Conservation (phyloP, 2,797 vertebrate species). For the Spinibarbus caldwelli region DNA sequence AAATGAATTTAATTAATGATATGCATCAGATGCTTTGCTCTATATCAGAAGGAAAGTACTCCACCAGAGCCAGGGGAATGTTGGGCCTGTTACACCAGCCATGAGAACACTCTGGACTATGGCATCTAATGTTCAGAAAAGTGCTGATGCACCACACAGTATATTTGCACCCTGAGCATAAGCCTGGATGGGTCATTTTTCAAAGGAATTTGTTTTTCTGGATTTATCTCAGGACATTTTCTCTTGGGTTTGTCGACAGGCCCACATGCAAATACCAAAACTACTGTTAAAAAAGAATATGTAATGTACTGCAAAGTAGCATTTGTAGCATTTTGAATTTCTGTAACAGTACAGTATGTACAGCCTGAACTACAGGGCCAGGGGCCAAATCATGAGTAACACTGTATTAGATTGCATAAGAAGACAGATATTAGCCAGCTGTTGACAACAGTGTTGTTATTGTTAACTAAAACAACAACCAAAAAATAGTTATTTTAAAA, state of each 20-base stretch:
- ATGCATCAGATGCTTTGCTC: background rate
- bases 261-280: background rate
- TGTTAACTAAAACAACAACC: background rate
- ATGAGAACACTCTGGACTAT: slow-evolving; percentile 21
- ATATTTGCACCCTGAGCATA: slow-evolving; percentile 28
- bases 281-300: background rate
- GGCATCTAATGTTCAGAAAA: slow-evolving; percentile 25
- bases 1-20: background rate
- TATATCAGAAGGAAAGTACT: slow-evolving; percentile 3
- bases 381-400: background rate
- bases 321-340: background rate
- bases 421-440: background rate
- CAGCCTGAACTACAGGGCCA: background rate
- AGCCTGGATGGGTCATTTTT: background rate
- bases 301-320: background rate
- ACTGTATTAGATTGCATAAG: slow-evolving; percentile 2
- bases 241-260: background rate
- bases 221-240: background rate
- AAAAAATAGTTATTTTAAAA: background rate
- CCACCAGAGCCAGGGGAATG: slow-evolving; percentile 15
- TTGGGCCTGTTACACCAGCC: slow-evolving; percentile 1
- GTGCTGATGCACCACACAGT: slow-evolving; percentile 21
- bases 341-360: background rate
- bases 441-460: background rate
- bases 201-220: slow-evolving; percentile 18